A percentile compares a stretch with the other conserved stretches of the same genome.
Evolutionary conservation across 2,113 vertebrate genomes (phyloP).

Genomic region (Sphyrna mokarran): DNA sequence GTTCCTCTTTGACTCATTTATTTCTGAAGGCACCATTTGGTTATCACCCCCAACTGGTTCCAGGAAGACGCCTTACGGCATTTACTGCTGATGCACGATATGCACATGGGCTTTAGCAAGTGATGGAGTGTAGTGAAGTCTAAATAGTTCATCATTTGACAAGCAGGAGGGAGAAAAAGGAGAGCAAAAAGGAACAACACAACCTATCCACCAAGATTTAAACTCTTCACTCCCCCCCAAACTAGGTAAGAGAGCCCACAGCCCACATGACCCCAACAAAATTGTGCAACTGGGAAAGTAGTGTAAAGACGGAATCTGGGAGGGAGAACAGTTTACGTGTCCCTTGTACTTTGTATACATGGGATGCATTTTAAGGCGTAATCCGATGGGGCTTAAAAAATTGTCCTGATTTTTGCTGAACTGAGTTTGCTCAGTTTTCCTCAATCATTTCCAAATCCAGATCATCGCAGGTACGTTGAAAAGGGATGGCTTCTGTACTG

Average conservation of each 20-base stretch:
- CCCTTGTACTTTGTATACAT: background rate
- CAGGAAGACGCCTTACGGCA: background rate
- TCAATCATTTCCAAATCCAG: slow-evolving; percentile 74
- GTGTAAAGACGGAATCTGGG: slow-evolving; percentile 14
- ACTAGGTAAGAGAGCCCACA: background rate
- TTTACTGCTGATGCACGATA: slow-evolving; percentile 1
- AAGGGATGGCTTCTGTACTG: slow-evolving; percentile 59
- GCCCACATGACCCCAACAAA: background rate
- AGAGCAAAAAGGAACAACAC: slow-evolving; percentile 13
- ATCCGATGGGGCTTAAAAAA: background rate
- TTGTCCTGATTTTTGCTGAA: background rate
- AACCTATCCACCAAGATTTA: background rate
- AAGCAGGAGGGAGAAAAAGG: background rate
- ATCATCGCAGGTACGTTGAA: slow-evolving; percentile 73
- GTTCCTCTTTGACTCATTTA: background rate
- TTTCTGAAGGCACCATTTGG: background rate
- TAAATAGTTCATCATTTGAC: background rate
- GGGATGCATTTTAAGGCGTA: slow-evolving; percentile 34
- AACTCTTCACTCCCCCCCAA: background rate
- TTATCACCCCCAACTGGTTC: background rate
- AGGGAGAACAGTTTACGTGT: background rate
- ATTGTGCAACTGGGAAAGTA: slow-evolving; percentile 18
- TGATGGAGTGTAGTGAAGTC: slow-evolving; percentile 1
- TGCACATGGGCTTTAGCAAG: background rate
- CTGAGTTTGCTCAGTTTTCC: slow-evolving; percentile 64